A percentile compares a stretch with the other conserved stretches of the same genome.
Conservation (phyloP, 2,113 vertebrate genomes). For the Cariama cristata region DNA sequence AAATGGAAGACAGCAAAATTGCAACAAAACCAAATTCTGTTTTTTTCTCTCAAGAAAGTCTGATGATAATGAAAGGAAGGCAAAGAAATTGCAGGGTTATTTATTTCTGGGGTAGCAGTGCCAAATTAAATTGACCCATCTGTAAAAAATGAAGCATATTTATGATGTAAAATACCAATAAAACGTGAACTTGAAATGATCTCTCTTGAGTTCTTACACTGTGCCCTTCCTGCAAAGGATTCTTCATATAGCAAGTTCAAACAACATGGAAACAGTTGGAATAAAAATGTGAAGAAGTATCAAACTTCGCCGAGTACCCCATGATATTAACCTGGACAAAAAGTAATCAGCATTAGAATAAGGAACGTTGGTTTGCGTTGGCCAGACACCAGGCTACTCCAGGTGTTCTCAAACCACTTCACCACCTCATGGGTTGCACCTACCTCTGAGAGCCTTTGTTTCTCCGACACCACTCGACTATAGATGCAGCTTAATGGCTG, state of each 20-base stretch:
- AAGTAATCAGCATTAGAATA: neutral
- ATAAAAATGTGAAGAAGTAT: neutral
- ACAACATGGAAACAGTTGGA: neutral
- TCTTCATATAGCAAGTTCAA: neutral
- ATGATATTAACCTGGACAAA: neutral
- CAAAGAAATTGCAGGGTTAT: neutral
- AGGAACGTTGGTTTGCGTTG: neutral
- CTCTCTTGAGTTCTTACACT: neutral
- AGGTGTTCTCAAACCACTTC: neutral
- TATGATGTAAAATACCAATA: neutral
- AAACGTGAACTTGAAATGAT: neutral
- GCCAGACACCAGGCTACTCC: neutral
- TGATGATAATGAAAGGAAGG: neutral
- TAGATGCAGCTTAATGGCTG: accelerated
- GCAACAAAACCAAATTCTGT: neutral
- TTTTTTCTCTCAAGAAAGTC: neutral
- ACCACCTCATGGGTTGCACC: neutral
- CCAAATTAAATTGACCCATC: neutral
- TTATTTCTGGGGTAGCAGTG: neutral
- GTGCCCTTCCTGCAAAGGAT: neutral
- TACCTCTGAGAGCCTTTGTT: neutral
- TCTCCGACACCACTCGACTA: accelerated
- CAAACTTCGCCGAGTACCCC: neutral
- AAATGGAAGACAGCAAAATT: neutral
- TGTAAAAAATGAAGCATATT: neutral